phyloP scores from a whole-genome alignment of 2,113 vertebrate genomes.

The Thamnaconus septentrionalis region DNA sequence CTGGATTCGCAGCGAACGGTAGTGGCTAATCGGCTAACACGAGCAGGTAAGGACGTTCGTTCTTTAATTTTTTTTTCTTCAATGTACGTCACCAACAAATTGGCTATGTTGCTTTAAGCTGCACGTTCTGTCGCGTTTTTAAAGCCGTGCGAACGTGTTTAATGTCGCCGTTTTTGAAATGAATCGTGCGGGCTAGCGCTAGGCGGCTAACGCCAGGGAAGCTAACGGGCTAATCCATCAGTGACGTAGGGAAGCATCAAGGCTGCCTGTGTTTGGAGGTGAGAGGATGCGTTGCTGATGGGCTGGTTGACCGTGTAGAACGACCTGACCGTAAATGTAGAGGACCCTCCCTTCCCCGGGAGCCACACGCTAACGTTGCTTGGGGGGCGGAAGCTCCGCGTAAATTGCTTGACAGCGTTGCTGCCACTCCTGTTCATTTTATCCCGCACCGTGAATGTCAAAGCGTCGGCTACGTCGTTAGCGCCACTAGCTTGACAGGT shows the following conservation, averaged over 20 bases:
- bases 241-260: constrained; percentile 54
- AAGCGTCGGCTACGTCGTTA: neutral
- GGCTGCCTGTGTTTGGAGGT: constrained; percentile 26
- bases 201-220: constrained; percentile 29
- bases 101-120: no score
- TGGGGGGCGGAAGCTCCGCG: no score
- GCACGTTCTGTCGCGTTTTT: no score
- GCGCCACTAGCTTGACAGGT: neutral
- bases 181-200: constrained; percentile 3
- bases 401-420: neutral
- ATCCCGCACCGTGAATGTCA: no score
- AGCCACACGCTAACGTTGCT: neutral
- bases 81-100: no score
- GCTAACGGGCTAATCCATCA: constrained; percentile 56
- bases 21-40: constrained; percentile 56
- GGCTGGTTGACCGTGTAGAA: constrained; percentile 12
- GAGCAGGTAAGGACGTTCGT: constrained; percentile 39
- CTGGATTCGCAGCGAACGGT: constrained; percentile 32
- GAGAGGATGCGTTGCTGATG: constrained; percentile 26
- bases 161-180: no score
- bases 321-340: neutral
- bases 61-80: neutral
- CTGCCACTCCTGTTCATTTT: neutral
- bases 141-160: no score
- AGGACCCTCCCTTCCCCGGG: neutral